phyloP scores from a whole-genome alignment of 2,797 vertebrate species.

The Chelmon rostratus region DNA sequence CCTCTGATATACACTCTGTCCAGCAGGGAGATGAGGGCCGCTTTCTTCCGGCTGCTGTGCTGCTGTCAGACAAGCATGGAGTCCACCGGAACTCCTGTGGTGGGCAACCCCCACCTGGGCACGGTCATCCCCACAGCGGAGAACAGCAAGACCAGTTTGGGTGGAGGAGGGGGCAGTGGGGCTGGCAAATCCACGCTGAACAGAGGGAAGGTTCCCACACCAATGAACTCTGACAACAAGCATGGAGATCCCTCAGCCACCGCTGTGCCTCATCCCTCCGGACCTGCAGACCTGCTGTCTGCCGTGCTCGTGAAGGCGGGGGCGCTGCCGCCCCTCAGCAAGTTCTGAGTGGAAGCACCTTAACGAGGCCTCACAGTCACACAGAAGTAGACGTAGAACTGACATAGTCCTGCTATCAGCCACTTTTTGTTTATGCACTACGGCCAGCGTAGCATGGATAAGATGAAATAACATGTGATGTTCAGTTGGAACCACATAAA shows the following conservation, averaged over 20 bases:
- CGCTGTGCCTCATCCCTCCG: slow-evolving; percentile 65
- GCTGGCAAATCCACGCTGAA: slow-evolving; percentile 59
- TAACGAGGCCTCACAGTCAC: slow-evolving; percentile 10
- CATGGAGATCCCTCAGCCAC: slow-evolving; percentile 67
- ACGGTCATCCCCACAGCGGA: slow-evolving; percentile 81
- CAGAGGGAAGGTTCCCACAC: slow-evolving; percentile 67
- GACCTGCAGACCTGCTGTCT: slow-evolving; percentile 84
- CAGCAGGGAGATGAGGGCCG: slow-evolving; percentile 87
- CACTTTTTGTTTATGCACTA: slow-evolving; percentile 68
- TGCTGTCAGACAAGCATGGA: slow-evolving; percentile 79
- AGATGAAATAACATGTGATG: slow-evolving; percentile 15
- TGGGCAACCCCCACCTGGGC: slow-evolving; percentile 71
- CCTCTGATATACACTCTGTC: slow-evolving; percentile 88
- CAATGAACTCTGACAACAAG: slow-evolving; percentile 76
- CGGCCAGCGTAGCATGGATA: slow-evolving; percentile 17
- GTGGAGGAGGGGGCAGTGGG: slow-evolving; percentile 66
- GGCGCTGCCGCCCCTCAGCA: slow-evolving; percentile 80
- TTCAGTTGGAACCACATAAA: background rate
- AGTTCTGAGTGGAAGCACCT: slow-evolving; percentile 76
- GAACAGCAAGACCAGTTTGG: slow-evolving; percentile 85
- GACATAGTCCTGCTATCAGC: slow-evolving; percentile 44
- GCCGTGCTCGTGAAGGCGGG: slow-evolving; percentile 86
- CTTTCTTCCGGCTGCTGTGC: slow-evolving; percentile 85
- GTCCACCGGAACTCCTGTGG: slow-evolving; percentile 42
- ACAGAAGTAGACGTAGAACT: slow-evolving; percentile 22